Evolutionary conservation across 2,888 invertebrate genomes (phyloP), one percentile per base, ranked within the genome.

Genomic region (Strigamia transsilvanica): DNA sequence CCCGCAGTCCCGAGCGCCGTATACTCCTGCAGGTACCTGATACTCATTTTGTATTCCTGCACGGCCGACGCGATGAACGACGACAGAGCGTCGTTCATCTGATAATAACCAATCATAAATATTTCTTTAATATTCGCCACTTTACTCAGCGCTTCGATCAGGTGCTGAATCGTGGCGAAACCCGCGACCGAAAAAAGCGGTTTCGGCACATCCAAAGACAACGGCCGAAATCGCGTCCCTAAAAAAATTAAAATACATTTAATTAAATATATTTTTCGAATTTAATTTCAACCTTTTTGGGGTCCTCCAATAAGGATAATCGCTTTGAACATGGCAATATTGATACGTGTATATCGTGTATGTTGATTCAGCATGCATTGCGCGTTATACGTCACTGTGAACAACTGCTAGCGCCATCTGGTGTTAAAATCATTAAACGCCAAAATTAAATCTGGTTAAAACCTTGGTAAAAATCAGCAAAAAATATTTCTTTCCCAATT

Each of bases 151-250:
- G 98, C 97, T 88, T 98, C 97, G 81, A 99, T 97, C 87, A 98
- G 97, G 87, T 99, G 99, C 87, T 99, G 97, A 83, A 99, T 95
- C 84, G 99, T 91, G 0, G 99, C 98, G 61, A 96, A 89, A 0
- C 99, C 99, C 80, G 98, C 99, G 15, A 99, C 94, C 0, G 98
- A 98, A 88, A 99, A 99, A 18, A 99, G 88, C 0, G 99, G 99
- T 88, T 99, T 99, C 0, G 99, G 98, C n/a, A 95, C 93, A 87
- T 99, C 98, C 83, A 99, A 89, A 0, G 98, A 98, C 3, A 99
- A 90, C 0, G 99, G 99, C 0, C 99, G 93, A 88, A 99, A 99
- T 82, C 99, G 91, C 10, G 99, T 99, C 0, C 99, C 99, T 98
- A 87, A 56, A 89, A 88, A 85, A 82, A n/a, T n/a, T n/a, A n/a